These are phyloP conservation scores for Chrysaora quinquecirrha DNA, from an alignment of 30 jellyfish, hydroid and myxozoan species.

Conservation along the genomic window DNA sequence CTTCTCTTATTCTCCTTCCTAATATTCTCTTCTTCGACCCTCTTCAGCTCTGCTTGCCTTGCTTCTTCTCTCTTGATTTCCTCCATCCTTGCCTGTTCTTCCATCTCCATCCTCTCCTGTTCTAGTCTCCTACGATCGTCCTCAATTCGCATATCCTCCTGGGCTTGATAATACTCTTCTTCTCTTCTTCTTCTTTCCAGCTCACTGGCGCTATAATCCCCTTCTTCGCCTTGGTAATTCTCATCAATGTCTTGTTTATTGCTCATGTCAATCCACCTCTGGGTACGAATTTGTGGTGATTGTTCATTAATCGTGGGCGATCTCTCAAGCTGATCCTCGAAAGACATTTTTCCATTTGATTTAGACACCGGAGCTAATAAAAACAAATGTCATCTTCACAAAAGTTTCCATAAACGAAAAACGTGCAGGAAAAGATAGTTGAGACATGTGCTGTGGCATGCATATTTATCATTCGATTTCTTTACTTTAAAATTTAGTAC, in stretches of 20 bases:
- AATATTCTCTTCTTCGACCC: slow-evolving; percentile 13
- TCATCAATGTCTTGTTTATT: slow-evolving; percentile 48
- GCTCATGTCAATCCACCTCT: slow-evolving; percentile 69
- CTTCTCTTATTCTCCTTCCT: neutral
- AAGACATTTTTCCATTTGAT: slow-evolving; percentile 30
- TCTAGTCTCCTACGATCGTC: slow-evolving; percentile 7
- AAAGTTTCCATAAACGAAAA: no score
- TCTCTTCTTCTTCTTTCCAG: slow-evolving; percentile 54
- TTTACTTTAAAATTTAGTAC: no score
- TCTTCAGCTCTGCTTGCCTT: slow-evolving; percentile 29
- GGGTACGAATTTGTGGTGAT: slow-evolving; percentile 72
- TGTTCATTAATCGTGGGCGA: slow-evolving; percentile 68
- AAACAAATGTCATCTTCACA: no score
- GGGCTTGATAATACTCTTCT: slow-evolving; percentile 45
- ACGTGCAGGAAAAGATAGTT: no score
- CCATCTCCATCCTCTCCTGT: slow-evolving; percentile 15
- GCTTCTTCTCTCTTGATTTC: slow-evolving; percentile 40
- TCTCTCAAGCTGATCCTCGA: slow-evolving; percentile 48
- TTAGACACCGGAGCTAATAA: slow-evolving; percentile 28
- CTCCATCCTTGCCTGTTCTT: slow-evolving; percentile 25
- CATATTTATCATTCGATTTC: no score
- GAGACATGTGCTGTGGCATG: no score
- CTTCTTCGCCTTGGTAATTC: slow-evolving; percentile 27
- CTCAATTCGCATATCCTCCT: slow-evolving; percentile 26
- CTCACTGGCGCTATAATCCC: slow-evolving; percentile 40